Conservation (phyloP, 2,797 vertebrate genomes). For the Otolemur crassicaudatus region DNA sequence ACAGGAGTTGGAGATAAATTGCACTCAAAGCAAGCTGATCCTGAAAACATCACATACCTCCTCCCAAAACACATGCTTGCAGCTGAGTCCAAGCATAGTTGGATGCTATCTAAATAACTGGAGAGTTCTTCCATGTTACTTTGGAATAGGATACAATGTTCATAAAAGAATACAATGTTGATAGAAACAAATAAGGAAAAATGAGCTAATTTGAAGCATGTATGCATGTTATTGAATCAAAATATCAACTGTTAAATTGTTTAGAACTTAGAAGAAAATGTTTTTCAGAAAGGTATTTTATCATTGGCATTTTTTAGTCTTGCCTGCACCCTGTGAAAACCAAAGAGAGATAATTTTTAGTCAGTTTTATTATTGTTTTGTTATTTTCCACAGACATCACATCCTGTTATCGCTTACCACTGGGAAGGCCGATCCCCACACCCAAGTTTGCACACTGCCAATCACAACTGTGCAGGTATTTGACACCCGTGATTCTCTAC, state of each 20-base stretch:
- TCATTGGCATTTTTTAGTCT: background rate
- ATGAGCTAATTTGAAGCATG: background rate
- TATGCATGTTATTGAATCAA: background rate
- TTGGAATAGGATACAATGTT: background rate
- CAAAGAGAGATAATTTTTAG: background rate
- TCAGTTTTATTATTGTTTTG: background rate
- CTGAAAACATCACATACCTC: background rate
- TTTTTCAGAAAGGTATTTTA: background rate
- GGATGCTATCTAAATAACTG: accelerated
- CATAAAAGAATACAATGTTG: background rate
- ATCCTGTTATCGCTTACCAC: background rate
- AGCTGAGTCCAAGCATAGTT: background rate
- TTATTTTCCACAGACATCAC: background rate
- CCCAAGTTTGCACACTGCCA: background rate
- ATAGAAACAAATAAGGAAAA: background rate
- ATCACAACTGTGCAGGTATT: background rate
- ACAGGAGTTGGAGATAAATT: background rate
- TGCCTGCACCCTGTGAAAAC: background rate
- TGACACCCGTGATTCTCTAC: background rate
- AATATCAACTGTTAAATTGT: background rate
- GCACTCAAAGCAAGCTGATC: background rate
- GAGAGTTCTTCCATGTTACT: background rate
- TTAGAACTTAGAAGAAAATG: background rate
- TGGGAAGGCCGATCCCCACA: background rate
- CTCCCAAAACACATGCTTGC: background rate